Conservation (phyloP, 2,797 vertebrate species). For the Oryzias sinensis region DNA sequence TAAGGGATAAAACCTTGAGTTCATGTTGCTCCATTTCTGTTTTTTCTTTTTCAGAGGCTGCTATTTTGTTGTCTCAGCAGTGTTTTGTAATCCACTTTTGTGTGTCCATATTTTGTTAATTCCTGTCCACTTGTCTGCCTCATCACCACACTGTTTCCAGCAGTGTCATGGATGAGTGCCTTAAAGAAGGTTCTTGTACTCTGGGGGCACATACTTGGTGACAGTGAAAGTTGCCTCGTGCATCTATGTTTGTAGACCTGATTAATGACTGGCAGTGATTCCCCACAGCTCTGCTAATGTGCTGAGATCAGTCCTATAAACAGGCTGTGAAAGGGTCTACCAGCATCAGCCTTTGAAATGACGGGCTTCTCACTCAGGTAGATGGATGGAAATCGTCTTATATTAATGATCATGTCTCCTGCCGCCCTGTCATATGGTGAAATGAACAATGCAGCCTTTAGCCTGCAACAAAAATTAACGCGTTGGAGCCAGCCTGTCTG, state of each 20-base stretch:
- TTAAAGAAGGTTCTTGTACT: conserved; percentile 25
- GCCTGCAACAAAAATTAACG: conserved; percentile 80
- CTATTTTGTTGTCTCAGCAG: no score
- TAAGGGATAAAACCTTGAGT: no score
- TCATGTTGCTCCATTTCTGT: no score
- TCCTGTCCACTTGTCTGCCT: no score
- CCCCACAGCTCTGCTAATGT: conserved; percentile 69
- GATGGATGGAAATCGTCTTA: conserved; percentile 70
- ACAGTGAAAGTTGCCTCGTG: conserved; percentile 26
- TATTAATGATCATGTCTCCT: conserved; percentile 75
- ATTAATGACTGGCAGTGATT: conserved; percentile 68
- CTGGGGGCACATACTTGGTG: conserved; percentile 22
- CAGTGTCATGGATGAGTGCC: conserved; percentile 8
- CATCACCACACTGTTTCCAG: no score
- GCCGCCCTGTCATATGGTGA: conserved; percentile 67
- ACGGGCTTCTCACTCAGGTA: conserved; percentile 61
- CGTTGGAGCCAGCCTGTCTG: conserved; percentile 42
- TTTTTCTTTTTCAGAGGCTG: no score
- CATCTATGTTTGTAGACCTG: conserved; percentile 50
- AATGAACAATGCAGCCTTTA: conserved; percentile 75
- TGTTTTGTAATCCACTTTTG: no score
- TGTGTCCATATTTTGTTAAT: no score
- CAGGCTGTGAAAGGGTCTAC: conserved; percentile 61
- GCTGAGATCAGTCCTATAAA: conserved; percentile 67
- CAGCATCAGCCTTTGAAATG: conserved; percentile 62